These are phyloP conservation scores for Magallana ariakensis DNA, from an alignment of 1,140 invertebrate species.

Conservation along the genomic window DNA sequence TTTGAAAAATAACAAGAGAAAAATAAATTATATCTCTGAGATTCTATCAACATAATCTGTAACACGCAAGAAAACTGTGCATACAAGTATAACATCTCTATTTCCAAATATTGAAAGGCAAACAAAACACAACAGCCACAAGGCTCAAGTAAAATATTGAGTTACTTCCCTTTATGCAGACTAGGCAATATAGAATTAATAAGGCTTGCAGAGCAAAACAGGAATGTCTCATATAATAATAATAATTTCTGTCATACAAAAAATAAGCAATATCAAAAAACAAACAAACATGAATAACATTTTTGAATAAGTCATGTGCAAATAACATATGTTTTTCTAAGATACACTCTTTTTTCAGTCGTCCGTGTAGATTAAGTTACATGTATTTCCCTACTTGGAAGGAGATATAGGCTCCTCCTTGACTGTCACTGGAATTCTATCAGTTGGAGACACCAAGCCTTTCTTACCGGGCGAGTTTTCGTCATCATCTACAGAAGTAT, in stretches of 20 bases:
- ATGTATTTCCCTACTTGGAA: background rate
- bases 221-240: background rate
- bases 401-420: conserved; percentile 6
- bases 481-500: background rate
- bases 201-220: background rate
- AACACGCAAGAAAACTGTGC: background rate
- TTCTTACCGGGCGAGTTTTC: conserved; percentile 1
- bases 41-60: conserved; percentile 13
- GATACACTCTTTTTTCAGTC: background rate
- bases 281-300: background rate
- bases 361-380: background rate
- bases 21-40: conserved; percentile 29
- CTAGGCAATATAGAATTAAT: background rate
- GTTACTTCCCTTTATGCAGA: conserved; percentile 12
- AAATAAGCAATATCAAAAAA: background rate
- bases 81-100: background rate
- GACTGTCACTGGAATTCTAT: conserved; percentile 15
- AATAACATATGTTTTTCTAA: background rate
- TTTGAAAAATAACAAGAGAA: conserved; percentile 10
- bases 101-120: background rate
- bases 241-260: background rate
- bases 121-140: background rate
- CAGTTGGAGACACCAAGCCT: background rate
- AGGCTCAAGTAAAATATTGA: background rate
- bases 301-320: background rate